Evolutionary conservation across 2,888 invertebrate genomes (phyloP).

Genomic region (Drosophila lutescens): DNA sequence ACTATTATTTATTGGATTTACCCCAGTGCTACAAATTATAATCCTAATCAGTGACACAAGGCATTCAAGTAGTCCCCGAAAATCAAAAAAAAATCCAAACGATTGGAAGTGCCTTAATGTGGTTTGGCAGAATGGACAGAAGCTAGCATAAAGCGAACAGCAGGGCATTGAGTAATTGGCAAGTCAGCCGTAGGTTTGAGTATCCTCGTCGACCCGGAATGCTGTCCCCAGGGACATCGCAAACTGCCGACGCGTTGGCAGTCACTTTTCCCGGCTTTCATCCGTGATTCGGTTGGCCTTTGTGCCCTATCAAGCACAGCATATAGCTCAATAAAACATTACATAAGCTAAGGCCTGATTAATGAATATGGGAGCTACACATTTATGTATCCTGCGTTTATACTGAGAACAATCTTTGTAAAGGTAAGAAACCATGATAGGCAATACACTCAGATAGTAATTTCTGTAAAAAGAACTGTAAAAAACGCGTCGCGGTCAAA

Average conservation of each 20-base stretch:
- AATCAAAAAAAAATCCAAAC: neutral
- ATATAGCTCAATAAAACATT: slow-evolving; percentile 10
- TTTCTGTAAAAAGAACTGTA: too few relatives aligned
- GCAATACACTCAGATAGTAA: neutral
- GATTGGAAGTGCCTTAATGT: neutral
- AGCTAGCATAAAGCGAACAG: slow-evolving; percentile 7
- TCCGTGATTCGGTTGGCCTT: slow-evolving; percentile 3
- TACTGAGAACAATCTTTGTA: neutral
- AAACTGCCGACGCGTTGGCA: slow-evolving; percentile 13
- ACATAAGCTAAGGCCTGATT: slow-evolving; percentile 7
- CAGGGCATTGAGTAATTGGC: slow-evolving; percentile 63
- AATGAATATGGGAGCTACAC: slow-evolving; percentile 10
- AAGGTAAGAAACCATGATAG: neutral
- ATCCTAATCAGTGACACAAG: too few relatives aligned
- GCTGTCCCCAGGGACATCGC: slow-evolving; percentile 1
- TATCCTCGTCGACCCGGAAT: neutral
- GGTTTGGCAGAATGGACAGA: neutral
- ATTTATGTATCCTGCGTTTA: neutral
- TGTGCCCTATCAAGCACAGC: neutral
- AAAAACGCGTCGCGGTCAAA: too few relatives aligned
- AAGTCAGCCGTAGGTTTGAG: slow-evolving; percentile 54
- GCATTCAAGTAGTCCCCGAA: neutral
- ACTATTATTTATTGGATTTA: too few relatives aligned
- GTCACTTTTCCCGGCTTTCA: slow-evolving; percentile 7
- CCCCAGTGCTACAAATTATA: too few relatives aligned